Percentiles rank a stretch among this genome's conserved stretches.
Conservation (phyloP, 2,888 invertebrate species). For the Andrena hattorfiana region DNA sequence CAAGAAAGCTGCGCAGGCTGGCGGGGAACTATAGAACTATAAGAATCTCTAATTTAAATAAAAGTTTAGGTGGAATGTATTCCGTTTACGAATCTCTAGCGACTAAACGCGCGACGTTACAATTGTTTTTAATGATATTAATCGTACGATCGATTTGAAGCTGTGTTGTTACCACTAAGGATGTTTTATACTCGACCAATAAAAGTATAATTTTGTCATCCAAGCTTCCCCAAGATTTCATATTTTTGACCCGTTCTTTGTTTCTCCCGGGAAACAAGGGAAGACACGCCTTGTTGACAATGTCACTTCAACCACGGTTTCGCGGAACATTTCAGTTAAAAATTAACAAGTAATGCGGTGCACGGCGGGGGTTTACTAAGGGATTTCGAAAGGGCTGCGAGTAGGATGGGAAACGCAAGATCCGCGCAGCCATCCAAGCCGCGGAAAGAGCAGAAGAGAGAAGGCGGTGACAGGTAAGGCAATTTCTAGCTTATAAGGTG, state of each 20-base stretch:
- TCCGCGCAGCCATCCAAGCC: conserved; percentile 43
- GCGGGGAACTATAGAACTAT: conserved; percentile 76
- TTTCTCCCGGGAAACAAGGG: conserved; percentile 39
- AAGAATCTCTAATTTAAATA: conserved; percentile 10
- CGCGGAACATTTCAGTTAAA: conserved; percentile 11
- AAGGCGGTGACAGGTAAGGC: conserved; percentile 53
- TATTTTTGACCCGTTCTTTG: background rate
- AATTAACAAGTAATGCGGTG: conserved; percentile 63
- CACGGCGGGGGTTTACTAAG: background rate
- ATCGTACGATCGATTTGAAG: background rate
- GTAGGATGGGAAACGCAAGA: conserved; percentile 61
- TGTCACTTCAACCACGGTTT: conserved; percentile 25
- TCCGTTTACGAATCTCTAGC: background rate
- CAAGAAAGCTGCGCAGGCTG: conserved; percentile 77
- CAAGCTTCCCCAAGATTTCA: background rate
- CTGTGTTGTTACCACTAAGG: background rate
- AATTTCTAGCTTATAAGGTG: conserved; percentile 35
- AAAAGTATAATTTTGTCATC: conserved; percentile 8
- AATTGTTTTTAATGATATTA: background rate
- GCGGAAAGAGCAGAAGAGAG: conserved; percentile 47
- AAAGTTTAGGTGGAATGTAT: background rate
- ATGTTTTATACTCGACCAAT: conserved; percentile 12
- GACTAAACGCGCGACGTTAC: background rate
- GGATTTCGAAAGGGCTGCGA: background rate
- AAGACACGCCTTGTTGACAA: conserved; percentile 18